Conservation (phyloP, 2,113 vertebrate genomes). For the Tonatia bakeri region DNA sequence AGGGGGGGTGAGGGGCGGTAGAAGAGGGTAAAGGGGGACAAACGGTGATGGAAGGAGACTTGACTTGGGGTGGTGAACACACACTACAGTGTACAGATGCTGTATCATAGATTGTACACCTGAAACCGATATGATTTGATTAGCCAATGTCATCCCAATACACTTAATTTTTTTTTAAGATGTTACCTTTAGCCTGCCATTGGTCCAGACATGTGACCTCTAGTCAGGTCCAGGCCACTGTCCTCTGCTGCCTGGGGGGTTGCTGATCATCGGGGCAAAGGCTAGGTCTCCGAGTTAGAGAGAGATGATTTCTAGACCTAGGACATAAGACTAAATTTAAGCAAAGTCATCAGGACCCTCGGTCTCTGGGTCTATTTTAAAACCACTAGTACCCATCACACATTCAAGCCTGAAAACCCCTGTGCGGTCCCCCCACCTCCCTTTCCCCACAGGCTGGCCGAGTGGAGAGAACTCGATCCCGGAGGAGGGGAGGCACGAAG, state of each 20-base stretch:
- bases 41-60: background rate
- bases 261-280: background rate
- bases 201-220: background rate
- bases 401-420: background rate
- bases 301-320: background rate
- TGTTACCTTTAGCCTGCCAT: background rate
- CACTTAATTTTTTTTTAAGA: background rate
- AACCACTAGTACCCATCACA: background rate
- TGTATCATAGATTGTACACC: background rate
- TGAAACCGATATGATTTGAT: background rate
- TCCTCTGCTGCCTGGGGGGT: background rate
- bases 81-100: background rate
- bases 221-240: background rate
- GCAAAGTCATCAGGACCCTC: background rate
- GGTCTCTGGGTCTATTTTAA: background rate
- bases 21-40: background rate
- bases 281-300: background rate
- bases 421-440: too few relatives aligned
- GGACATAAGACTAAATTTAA: background rate
- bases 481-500: too few relatives aligned
- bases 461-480: background rate
- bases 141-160: background rate
- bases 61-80: background rate
- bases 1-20: background rate
- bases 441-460: background rate